Percentiles rank a stretch among this genome's conserved stretches.
Conservation (phyloP, 2,888 invertebrate genomes). For the Apamea sordens region DNA sequence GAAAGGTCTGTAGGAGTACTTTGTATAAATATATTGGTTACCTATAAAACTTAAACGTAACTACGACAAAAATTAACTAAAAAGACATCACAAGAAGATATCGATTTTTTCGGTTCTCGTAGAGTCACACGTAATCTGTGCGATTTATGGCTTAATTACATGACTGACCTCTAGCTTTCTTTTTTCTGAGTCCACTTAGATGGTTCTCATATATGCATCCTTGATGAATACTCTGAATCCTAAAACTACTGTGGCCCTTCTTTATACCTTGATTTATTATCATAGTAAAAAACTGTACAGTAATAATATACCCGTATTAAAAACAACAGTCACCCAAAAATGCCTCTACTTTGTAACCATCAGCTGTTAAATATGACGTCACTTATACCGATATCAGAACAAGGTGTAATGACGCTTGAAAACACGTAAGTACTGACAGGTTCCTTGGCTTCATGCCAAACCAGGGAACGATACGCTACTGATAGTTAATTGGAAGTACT, state of each 20-base stretch:
- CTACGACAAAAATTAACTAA: too few relatives aligned
- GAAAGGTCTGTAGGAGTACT: too few relatives aligned
- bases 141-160: too few relatives aligned
- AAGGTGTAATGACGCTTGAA: slow-evolving; percentile 51
- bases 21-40: too few relatives aligned
- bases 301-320: background rate
- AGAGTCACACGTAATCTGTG: too few relatives aligned
- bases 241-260: background rate
- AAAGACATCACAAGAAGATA: too few relatives aligned
- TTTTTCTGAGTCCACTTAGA: background rate
- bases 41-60: too few relatives aligned
- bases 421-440: slow-evolving; percentile 37
- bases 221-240: background rate
- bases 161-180: too few relatives aligned
- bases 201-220: background rate
- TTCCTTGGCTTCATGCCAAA: slow-evolving; percentile 43
- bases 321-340: background rate
- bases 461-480: slow-evolving; percentile 12
- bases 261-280: background rate
- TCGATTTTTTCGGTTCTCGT: too few relatives aligned
- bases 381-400: slow-evolving; percentile 18
- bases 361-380: slow-evolving; percentile 3
- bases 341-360: background rate
- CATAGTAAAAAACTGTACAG: background rate
- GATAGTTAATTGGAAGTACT: slow-evolving; percentile 15